phyloP scores from a whole-genome alignment of 2,797 vertebrate genomes.

The Protosalanx chinensis region DNA sequence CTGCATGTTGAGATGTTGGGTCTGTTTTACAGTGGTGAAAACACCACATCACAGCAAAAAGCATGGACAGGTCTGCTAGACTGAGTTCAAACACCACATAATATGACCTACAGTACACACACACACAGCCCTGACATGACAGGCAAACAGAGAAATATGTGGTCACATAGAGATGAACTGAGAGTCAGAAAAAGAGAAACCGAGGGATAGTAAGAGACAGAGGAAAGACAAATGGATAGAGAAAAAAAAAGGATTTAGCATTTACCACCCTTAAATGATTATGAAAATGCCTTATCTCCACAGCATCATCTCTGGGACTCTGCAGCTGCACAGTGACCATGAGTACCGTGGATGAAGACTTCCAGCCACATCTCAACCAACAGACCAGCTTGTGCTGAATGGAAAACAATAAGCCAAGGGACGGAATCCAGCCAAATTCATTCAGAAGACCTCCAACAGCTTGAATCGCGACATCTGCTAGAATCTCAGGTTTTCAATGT shows the following conservation, averaged over 20 bases:
- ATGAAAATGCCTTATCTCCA: not conserved
- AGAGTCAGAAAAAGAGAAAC: slow-evolving; percentile 32
- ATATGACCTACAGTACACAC: slow-evolving; percentile 5
- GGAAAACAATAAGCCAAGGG: not conserved
- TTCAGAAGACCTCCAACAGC: too few species aligned
- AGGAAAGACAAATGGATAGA: slow-evolving; percentile 20
- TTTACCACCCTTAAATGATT: too few species aligned
- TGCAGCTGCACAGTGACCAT: not conserved
- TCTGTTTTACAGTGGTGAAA: not conserved
- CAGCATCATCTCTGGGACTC: not conserved
- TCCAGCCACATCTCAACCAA: not conserved
- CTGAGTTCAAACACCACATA: slow-evolving; percentile 8
- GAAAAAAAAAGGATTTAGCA: not conserved
- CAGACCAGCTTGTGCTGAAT: not conserved
- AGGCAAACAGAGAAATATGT: not conserved
- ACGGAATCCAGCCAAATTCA: too few species aligned
- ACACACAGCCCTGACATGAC: not conserved
- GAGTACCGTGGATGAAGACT: not conserved
- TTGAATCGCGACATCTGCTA: too few species aligned
- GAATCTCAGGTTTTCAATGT: too few species aligned
- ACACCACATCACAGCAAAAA: not conserved
- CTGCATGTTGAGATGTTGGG: not conserved
- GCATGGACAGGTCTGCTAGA: not conserved
- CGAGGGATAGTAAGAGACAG: not conserved
- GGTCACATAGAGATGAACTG: slow-evolving; percentile 12